Evolutionary conservation across 2,797 vertebrate species (phyloP).

Genomic region (Tapera naevia): DNA sequence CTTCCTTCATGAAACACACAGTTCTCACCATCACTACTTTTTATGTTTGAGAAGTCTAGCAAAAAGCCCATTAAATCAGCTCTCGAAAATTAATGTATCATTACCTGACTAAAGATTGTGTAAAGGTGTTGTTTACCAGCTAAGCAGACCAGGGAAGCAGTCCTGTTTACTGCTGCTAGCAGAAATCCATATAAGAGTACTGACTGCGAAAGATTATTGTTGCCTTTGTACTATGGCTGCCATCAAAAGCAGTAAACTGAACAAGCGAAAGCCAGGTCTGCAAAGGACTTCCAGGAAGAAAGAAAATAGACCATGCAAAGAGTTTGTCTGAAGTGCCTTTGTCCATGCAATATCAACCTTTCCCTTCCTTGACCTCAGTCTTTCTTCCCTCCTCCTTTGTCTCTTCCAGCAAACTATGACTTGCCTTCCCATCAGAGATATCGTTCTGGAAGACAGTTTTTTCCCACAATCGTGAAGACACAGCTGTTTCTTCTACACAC

Average conservation of each 20-base stretch:
- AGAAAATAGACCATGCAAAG: neutral
- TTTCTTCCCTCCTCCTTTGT: neutral
- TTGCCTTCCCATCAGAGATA: neutral
- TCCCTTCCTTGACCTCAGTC: neutral
- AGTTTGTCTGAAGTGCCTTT: neutral
- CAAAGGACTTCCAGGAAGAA: neutral
- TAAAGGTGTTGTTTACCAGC: neutral
- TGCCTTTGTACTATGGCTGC: neutral
- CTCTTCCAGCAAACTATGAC: neutral
- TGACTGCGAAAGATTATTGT: neutral
- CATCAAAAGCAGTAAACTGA: neutral
- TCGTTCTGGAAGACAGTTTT: neutral
- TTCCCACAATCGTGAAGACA: neutral
- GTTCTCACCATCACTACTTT: neutral
- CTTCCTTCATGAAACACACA: neutral
- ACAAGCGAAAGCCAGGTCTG: neutral
- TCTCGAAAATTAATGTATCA: neutral
- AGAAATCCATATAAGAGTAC: neutral
- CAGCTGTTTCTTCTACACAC: neutral
- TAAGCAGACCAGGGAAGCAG: neutral
- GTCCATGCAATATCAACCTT: accelerated
- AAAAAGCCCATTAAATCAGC: neutral
- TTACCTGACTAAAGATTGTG: neutral
- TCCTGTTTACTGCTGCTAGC: neutral
- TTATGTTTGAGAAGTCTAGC: neutral